These are phyloP conservation scores for Carduelis carduelis DNA, from an alignment of 2,797 vertebrate genomes.

Conservation along the genomic window DNA sequence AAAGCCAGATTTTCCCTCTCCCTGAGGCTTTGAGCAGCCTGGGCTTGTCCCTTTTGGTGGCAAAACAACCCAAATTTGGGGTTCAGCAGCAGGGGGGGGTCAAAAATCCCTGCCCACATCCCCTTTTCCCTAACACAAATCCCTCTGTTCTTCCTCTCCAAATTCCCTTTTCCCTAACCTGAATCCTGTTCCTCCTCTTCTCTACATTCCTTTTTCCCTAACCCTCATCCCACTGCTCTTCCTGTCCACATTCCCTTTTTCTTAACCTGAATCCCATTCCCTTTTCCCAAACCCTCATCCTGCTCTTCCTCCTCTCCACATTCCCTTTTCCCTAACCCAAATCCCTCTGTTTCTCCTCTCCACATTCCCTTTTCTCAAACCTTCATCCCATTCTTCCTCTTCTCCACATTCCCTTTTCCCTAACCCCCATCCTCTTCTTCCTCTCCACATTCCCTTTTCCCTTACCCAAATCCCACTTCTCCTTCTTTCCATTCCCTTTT, in stretches of 20 bases:
- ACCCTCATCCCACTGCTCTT: fast-evolving
- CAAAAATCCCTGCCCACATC: not conserved
- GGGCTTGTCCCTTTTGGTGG: not conserved
- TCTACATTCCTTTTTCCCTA: not conserved
- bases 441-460: too few species aligned
- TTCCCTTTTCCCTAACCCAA: not conserved
- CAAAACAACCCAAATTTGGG: not conserved
- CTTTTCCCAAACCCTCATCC: not conserved
- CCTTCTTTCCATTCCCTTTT: not conserved
- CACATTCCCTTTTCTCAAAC: too few species aligned
- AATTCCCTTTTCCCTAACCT: too few species aligned
- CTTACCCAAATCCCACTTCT: fast-evolving
- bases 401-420: too few species aligned
- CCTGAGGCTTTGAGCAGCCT: not conserved
- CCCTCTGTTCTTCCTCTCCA: fast-evolving
- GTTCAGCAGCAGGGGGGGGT: fast-evolving
- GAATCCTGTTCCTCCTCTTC: not conserved
- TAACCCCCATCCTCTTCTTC: fast-evolving
- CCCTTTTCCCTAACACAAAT: fast-evolving
- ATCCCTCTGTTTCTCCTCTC: fast-evolving
- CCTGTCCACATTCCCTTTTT: not conserved
- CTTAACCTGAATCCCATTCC: not conserved
- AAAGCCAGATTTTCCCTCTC: not conserved
- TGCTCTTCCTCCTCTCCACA: fast-evolving
- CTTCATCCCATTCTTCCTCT: fast-evolving